Conservation (phyloP, 2,888 invertebrate species). For the Ornithoptera priamus region DNA sequence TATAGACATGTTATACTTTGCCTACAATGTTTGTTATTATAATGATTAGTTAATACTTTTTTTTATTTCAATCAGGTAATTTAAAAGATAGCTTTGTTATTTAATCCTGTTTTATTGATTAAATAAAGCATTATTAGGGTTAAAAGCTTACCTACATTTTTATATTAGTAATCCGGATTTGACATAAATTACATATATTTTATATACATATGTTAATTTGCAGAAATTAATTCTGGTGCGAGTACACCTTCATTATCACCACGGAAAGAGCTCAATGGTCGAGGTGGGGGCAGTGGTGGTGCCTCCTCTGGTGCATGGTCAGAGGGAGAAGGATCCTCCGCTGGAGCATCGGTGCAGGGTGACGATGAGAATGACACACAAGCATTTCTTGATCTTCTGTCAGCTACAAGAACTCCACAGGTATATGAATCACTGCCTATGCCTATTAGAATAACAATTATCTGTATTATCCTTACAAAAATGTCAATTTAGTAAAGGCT, state of each 20-base stretch:
- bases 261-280: conserved; percentile 83
- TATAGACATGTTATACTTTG: too few species aligned
- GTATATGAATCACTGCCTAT: conserved; percentile 51
- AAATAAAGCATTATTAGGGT: too few species aligned
- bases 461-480: too few species aligned
- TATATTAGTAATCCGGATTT: neutral
- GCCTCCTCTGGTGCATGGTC: conserved; percentile 86
- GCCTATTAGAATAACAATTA: neutral
- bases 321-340: conserved; percentile 88
- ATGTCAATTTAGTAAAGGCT: too few species aligned
- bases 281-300: conserved; percentile 71
- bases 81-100: neutral
- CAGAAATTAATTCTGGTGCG: conserved; percentile 71
- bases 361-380: conserved; percentile 86
- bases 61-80: neutral
- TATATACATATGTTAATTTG: conserved; percentile 18
- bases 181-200: neutral
- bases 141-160: neutral
- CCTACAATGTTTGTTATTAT: too few species aligned
- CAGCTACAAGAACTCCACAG: conserved; percentile 87
- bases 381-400: conserved; percentile 85
- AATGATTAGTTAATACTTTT: neutral
- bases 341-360: conserved; percentile 85
- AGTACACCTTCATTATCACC: conserved; percentile 84
- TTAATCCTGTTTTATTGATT: too few species aligned